These are phyloP conservation scores for Parus major DNA, from an alignment of 2,113 vertebrate genomes.

Conservation along the genomic window DNA sequence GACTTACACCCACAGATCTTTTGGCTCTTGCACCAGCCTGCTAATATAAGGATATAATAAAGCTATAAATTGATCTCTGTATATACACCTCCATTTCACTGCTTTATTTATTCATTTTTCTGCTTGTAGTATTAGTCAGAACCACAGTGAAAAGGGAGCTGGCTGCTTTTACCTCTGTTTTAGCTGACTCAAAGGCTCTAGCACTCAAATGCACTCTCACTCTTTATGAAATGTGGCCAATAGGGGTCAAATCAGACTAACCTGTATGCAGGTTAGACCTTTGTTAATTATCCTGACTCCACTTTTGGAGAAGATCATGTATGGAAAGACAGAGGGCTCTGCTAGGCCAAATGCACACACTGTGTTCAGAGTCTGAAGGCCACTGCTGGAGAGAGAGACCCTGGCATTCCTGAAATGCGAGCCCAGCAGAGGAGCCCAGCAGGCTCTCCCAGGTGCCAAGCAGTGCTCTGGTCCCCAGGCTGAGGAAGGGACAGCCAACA, in stretches of 20 bases:
- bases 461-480: background rate
- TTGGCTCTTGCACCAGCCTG: background rate
- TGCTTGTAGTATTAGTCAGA: background rate
- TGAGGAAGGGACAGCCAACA: background rate
- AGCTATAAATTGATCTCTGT: background rate
- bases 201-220: background rate
- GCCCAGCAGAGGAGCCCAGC: background rate
- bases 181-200: background rate
- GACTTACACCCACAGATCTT: background rate
- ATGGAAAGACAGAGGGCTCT: background rate
- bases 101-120: background rate
- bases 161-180: background rate
- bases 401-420: accelerated
- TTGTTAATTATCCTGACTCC: background rate
- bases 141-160: background rate
- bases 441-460: background rate
- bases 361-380: background rate
- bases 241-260: background rate
- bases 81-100: background rate
- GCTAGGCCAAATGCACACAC: background rate
- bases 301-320: background rate
- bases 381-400: no score
- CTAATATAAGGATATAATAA: background rate
- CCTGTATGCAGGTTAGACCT: background rate
- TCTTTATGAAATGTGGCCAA: background rate